Conservation (phyloP, 2,113 vertebrate genomes). For the Rynchops niger region DNA sequence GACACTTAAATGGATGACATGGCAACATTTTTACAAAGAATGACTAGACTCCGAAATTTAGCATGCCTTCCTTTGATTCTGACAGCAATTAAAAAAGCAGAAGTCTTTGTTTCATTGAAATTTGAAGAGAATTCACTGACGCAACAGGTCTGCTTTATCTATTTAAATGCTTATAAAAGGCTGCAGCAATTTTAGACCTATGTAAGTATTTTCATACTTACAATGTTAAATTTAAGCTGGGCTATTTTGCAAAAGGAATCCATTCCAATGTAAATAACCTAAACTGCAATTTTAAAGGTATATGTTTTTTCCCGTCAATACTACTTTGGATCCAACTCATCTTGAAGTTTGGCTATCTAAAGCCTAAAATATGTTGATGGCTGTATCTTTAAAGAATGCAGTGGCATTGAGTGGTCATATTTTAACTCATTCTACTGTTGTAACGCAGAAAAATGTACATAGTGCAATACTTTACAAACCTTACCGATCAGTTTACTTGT, state of each 20-base stretch:
- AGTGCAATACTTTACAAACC: background rate
- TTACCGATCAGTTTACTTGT: background rate
- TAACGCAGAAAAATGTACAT: background rate
- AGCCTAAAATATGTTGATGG: background rate
- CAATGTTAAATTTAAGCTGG: background rate
- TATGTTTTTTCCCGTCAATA: background rate
- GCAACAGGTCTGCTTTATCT: conserved; percentile 2
- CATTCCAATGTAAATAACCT: background rate
- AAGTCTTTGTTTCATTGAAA: background rate
- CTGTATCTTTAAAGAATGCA: background rate
- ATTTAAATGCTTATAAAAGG: background rate
- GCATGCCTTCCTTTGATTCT: conserved; percentile 4
- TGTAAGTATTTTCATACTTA: background rate
- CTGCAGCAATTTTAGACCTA: background rate
- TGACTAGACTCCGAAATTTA: conserved; percentile 11
- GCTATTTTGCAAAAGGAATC: background rate
- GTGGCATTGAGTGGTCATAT: background rate
- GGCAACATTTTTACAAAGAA: conserved; percentile 39
- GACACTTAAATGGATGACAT: conserved; percentile 41
- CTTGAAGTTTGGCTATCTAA: background rate
- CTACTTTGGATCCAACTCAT: background rate
- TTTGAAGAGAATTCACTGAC: background rate
- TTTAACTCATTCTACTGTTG: background rate
- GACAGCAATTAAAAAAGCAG: conserved; percentile 24
- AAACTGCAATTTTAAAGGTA: background rate